Percentiles rank a stretch among this genome's conserved stretches.
Conservation (phyloP, 2,797 vertebrate species). For the Graptemys geographica region DNA sequence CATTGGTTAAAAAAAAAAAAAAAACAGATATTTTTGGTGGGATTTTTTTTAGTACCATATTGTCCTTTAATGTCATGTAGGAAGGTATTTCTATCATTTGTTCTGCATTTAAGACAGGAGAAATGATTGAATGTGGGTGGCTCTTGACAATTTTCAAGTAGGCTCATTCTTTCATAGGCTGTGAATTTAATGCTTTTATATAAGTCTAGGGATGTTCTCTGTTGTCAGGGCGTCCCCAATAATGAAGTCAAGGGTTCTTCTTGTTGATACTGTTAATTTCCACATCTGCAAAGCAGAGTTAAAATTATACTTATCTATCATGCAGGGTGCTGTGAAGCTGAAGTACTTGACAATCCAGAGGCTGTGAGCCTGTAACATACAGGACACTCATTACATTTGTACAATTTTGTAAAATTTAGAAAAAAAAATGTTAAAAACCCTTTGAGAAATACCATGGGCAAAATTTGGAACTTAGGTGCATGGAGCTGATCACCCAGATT, state of each 20-base stretch:
- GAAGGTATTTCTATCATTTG: constrained; percentile 43
- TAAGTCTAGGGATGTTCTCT: constrained; percentile 45
- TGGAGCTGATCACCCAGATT: background rate
- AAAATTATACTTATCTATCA: constrained; percentile 24
- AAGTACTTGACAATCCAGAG: constrained; percentile 54
- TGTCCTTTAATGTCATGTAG: constrained; percentile 36
- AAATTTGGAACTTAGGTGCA: background rate
- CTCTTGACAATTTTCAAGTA: constrained; percentile 68
- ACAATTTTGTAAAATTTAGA: background rate
- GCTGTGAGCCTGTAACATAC: constrained; percentile 24
- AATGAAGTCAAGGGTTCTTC: constrained; percentile 59
- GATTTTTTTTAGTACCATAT: constrained; percentile 30
- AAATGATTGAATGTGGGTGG: constrained; percentile 70
- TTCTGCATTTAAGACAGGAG: constrained; percentile 40
- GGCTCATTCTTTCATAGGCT: constrained; percentile 43
- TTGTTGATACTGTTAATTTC: constrained; percentile 47
- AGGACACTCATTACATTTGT: constrained; percentile 10
- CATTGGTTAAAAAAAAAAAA: constrained; percentile 27
- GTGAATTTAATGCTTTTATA: constrained; percentile 40
- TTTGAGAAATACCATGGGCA: background rate
- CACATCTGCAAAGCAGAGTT: constrained; percentile 3
- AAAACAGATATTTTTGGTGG: constrained; percentile 23
- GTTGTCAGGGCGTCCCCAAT: constrained; percentile 60
- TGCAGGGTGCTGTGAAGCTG: constrained; percentile 39
- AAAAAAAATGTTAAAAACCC: background rate